Percentiles rank a stretch among this genome's conserved stretches.
These are phyloP conservation scores for Sicus ferrugineus DNA, from an alignment of 2,888 invertebrate species.

Conservation along the genomic window DNA sequence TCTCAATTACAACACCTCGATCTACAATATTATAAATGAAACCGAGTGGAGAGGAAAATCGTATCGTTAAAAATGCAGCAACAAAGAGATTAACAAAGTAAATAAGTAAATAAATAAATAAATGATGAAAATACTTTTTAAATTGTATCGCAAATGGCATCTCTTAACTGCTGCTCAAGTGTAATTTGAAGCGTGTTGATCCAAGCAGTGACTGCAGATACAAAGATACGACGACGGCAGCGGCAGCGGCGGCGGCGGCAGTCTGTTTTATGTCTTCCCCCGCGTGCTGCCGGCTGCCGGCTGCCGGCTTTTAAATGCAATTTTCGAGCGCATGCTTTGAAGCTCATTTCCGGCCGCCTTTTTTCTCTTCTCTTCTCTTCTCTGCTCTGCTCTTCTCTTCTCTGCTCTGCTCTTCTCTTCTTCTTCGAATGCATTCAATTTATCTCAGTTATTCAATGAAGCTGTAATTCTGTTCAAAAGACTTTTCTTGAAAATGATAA, in stretches of 20 bases:
- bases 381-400: neutral
- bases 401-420: neutral
- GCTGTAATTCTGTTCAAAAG: neutral
- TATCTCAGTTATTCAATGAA: neutral
- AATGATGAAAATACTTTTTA: neutral
- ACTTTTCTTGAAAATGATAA: neutral
- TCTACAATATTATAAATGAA: neutral
- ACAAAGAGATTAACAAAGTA: neutral
- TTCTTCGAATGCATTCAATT: neutral
- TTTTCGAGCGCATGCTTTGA: no score
- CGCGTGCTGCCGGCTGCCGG: neutral
- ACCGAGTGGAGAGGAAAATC: neutral
- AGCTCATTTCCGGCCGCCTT: no score
- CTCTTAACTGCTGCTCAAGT: neutral
- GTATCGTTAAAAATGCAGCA: neutral
- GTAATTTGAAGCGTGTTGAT: neutral
- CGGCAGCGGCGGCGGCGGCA: neutral
- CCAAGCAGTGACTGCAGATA: neutral
- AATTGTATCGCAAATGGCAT: neutral
- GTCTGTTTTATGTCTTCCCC: neutral
- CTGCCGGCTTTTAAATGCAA: no score
- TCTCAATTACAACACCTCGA: no score
- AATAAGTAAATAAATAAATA: neutral
- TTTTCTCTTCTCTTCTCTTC: neutral
- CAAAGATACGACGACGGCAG: no score